A percentile compares a stretch with the other conserved stretches of the same genome.
phyloP scores from a whole-genome alignment of 1,140 invertebrate species.

The Himalopsyche phryganea region DNA sequence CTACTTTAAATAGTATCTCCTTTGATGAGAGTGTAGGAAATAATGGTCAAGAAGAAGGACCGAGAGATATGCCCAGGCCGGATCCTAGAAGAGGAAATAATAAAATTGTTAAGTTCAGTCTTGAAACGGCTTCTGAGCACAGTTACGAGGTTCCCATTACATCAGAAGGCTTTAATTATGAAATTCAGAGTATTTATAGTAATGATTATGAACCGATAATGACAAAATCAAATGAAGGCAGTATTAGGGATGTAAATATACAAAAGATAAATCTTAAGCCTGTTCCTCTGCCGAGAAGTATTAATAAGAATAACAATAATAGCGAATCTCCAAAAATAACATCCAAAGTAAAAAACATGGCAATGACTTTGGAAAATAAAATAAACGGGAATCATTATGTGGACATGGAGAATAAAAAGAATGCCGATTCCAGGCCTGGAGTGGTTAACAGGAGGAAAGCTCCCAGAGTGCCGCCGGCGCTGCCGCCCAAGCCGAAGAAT shows the following conservation, averaged over 20 bases:
- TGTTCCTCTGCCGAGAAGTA: slow-evolving; percentile 38
- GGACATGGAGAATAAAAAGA: slow-evolving; percentile 44
- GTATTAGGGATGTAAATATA: slow-evolving; percentile 2
- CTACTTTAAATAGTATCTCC: slow-evolving; percentile 51
- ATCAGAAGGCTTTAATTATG: slow-evolving; percentile 53
- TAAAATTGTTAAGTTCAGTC: slow-evolving; percentile 53
- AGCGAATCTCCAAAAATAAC: slow-evolving; percentile 43
- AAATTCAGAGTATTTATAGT: slow-evolving; percentile 60
- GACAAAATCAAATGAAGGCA: slow-evolving; percentile 48
- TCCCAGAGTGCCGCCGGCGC: slow-evolving; percentile 61
- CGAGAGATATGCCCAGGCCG: slow-evolving; percentile 7
- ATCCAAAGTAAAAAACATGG: slow-evolving; percentile 53
- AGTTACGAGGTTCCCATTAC: slow-evolving; percentile 52
- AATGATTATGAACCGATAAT: slow-evolving; percentile 62
- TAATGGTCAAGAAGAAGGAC: slow-evolving; percentile 31
- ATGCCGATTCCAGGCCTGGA: slow-evolving; percentile 39
- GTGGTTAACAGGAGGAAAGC: slow-evolving; percentile 55
- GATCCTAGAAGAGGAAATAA: slow-evolving; percentile 35
- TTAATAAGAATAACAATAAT: slow-evolving; percentile 25
- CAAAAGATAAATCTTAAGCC: slow-evolving; percentile 30
- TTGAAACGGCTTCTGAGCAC: slow-evolving; percentile 52
- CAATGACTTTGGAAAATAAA: slow-evolving; percentile 59
- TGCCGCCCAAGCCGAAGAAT: slow-evolving; percentile 68
- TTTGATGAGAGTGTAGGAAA: slow-evolving; percentile 49
- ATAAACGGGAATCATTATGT: slow-evolving; percentile 41